Base-by-base conservation (phyloP, 2,797 vertebrate species). In the Synanceia verrucosa region DNA sequence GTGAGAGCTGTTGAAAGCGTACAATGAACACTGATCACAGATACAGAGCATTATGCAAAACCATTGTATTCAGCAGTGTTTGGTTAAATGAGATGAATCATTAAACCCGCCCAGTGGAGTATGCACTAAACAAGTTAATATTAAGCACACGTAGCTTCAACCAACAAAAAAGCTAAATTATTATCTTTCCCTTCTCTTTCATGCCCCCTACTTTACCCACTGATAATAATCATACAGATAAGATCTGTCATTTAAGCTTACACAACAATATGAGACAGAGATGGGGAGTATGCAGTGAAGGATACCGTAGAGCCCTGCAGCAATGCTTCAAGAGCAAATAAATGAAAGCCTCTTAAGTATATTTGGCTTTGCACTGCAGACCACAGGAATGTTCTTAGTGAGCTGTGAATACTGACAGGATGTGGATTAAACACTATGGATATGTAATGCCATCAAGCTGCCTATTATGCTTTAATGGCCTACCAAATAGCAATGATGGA, bases 291-390 rank as follows among this genome's bases (percentile, higher is more conserved):
- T 16, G 57, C 51, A 9, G 50, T 88, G 86, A 86, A 83, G 66
- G 71, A 83, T 73, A 67, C 26, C 37, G 73, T 59, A 43, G 19
- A 47, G 68, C 70, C 68, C 76, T 28, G 50, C 70, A 79, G 78
- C 72, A 86, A 81, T 79, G 78, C 68, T 81, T 82, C 74, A 70
- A 70, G 78, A 82, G 83, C 67, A 70, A 84, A 89, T 85, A 78
- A 87, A 87, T 82, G 76, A 83, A 84, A 79, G 37, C 65, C 72
- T 82, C 81, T 86, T 8, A 46, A 83, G 82, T 82, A 81, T 76
- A 28, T 79, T 57, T 64, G 65, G 75, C 79, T 73, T 67, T 76
- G 60, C 80, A 67, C 69, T 76, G 24, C 74, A 67, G 29, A 64
- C 70, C 79, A 74, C 62, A 64, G 57, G 52, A 69, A 71, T 70